These are phyloP conservation scores for Augochlorella aurata DNA, from an alignment of 2,888 invertebrate genomes.

Conservation along the genomic window DNA sequence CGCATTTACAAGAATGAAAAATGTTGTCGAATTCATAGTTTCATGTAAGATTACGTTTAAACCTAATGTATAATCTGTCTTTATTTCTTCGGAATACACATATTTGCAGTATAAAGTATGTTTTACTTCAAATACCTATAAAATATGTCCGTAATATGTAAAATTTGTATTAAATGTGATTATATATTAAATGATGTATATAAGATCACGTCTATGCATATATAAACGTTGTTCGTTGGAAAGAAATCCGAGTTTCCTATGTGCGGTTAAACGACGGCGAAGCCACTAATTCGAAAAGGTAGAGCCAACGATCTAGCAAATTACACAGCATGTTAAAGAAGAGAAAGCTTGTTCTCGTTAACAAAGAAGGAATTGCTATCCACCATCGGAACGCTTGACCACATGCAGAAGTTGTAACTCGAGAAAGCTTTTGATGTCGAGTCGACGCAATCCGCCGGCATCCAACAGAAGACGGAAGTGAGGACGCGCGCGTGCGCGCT, in stretches of 20 bases:
- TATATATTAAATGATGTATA: no score
- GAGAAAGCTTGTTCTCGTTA: conserved; percentile 14
- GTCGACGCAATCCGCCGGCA: conserved; percentile 76
- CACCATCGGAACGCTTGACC: conserved; percentile 19
- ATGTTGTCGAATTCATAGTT: no score
- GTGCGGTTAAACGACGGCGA: neutral
- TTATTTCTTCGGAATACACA: no score
- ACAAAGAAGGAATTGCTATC: conserved; percentile 24
- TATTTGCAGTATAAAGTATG: no score
- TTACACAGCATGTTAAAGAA: conserved; percentile 1
- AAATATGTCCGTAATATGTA: no score
- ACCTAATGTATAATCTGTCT: no score
- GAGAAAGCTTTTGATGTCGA: conserved; percentile 80
- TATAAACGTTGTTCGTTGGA: neutral
- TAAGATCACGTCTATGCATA: no score
- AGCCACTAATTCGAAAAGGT: neutral
- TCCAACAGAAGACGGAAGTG: conserved; percentile 69
- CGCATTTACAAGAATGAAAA: no score
- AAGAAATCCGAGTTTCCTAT: neutral
- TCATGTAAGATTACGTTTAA: no score
- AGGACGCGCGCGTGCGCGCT: conserved; percentile 60
- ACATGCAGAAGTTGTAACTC: conserved; percentile 19
- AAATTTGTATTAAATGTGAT: no score
- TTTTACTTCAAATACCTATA: no score
- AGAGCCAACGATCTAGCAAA: neutral